These are phyloP conservation scores for Peromyscus nudipes DNA, from an alignment of 2,797 vertebrate genomes.

Conservation along the genomic window DNA sequence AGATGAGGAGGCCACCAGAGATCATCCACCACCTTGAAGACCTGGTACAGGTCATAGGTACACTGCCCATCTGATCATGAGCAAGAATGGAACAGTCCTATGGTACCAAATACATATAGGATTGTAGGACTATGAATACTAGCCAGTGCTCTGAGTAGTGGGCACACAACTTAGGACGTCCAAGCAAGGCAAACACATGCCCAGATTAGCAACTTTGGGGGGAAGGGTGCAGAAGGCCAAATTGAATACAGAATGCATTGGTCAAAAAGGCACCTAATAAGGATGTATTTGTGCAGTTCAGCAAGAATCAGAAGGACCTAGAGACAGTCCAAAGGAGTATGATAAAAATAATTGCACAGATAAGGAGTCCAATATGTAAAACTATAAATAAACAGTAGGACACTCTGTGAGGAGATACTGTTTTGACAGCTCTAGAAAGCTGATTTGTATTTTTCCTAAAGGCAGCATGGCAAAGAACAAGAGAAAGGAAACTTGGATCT, in stretches of 20 bases:
- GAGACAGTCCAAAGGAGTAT: background rate
- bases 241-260: background rate
- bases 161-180: fast-evolving
- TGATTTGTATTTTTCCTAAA: background rate
- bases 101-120: background rate
- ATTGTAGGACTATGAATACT: fast-evolving
- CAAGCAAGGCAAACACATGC: background rate
- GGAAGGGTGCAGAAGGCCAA: background rate
- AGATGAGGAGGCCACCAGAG: too few relatives aligned
- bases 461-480: background rate
- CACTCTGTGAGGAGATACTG: background rate
- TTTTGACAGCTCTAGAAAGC: background rate
- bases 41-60: background rate
- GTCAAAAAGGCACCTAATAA: background rate
- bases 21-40: background rate
- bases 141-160: background rate
- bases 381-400: background rate
- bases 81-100: too few relatives aligned
- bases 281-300: constrained; percentile 8
- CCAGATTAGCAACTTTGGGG: fast-evolving
- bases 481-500: background rate
- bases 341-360: constrained; percentile 45
- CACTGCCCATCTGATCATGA: background rate
- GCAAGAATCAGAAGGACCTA: background rate
- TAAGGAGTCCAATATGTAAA: background rate